Evolutionary conservation across 2,113 vertebrate genomes (phyloP).

Genomic region (Austrofundulus limnaeus): DNA sequence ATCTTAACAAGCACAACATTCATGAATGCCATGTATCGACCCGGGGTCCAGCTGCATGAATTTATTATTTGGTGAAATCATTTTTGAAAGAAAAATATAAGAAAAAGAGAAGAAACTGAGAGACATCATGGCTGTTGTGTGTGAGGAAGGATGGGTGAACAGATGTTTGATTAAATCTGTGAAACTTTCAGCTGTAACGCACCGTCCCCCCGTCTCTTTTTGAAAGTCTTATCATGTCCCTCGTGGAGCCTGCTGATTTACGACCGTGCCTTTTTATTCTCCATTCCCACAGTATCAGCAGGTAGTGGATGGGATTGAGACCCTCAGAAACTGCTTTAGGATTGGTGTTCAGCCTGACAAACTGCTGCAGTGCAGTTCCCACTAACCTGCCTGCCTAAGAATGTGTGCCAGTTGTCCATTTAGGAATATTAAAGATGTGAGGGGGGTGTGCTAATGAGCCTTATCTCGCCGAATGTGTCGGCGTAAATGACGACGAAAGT

Average conservation of each 20-base stretch:
- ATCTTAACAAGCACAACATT: constrained; percentile 3
- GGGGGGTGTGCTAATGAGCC: neutral
- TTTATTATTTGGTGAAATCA: constrained; percentile 22
- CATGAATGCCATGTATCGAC: neutral
- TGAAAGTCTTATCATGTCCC: constrained; percentile 42
- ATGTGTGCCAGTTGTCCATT: constrained; percentile 36
- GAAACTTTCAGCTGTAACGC: neutral
- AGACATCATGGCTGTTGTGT: neutral
- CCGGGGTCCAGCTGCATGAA: neutral
- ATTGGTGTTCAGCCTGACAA: constrained; percentile 65
- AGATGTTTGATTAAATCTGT: constrained; percentile 21
- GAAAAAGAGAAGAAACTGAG: too few species aligned
- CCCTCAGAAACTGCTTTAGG: constrained; percentile 51
- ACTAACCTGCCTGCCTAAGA: constrained; percentile 33
- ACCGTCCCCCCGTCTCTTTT: constrained; percentile 19
- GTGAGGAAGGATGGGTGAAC: neutral
- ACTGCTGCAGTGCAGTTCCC: constrained; percentile 63
- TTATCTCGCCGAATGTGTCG: constrained; percentile 2
- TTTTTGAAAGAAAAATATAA: neutral
- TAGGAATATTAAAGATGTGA: constrained; percentile 36
- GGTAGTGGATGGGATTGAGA: constrained; percentile 58
- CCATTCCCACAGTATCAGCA: constrained; percentile 52
- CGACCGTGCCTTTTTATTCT: constrained; percentile 43
- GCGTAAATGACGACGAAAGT: neutral
- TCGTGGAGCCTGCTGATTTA: constrained; percentile 50